Base-by-base conservation (phyloP, 2,888 invertebrate genomes). In the Pollenia griseotomentosa region DNA sequence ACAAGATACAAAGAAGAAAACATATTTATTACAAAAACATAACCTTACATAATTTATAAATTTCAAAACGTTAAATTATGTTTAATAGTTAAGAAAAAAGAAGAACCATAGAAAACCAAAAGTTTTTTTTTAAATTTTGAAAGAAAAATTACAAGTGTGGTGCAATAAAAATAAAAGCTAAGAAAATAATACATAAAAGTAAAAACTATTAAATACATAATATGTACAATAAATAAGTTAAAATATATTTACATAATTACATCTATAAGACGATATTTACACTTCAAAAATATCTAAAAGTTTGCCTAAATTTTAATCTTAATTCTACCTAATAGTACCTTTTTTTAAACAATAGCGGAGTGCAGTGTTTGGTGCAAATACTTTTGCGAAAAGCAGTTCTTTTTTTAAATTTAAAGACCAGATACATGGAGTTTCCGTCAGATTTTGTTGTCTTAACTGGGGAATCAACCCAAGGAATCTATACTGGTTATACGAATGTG, bases 41-140 rank as follows among this genome's bases (percentile, higher is more conserved):
- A 33, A 33, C 33, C 33, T 23, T 2, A n/a, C n/a, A n/a, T n/a
- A 57, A 16, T 55, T 55, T 48, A 33, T 7, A 23, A 19, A 57
- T 12, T 84, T 33, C 71, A 80, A 53, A 16, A 1, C 46, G 78
- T 74, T 82, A 44, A 11, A 19, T 44, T 44, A 61, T 33, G n/a
- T 44, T 12, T 19, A 14, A n/a, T n/a, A 12, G 46, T 46, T 33
- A 65, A 46, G 44, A 19, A 33, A 33, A 61, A 33, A 19, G 55
- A 68, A 46, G 55, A 63, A 61, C 82, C 65, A 73, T 40, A 70
- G 16, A n/a, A 65, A 79, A 78, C 73, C 65, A 61, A 78, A 55
- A 16, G 33, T 33, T 33, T 46, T 53, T 23, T 14, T 53, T 44
- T 16, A 2, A 33, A 33, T 73, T 19, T 42, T 40, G 2, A 16